These are phyloP conservation scores for Eristalis pertinax DNA, from an alignment of 2,888 invertebrate species.

Conservation along the genomic window DNA sequence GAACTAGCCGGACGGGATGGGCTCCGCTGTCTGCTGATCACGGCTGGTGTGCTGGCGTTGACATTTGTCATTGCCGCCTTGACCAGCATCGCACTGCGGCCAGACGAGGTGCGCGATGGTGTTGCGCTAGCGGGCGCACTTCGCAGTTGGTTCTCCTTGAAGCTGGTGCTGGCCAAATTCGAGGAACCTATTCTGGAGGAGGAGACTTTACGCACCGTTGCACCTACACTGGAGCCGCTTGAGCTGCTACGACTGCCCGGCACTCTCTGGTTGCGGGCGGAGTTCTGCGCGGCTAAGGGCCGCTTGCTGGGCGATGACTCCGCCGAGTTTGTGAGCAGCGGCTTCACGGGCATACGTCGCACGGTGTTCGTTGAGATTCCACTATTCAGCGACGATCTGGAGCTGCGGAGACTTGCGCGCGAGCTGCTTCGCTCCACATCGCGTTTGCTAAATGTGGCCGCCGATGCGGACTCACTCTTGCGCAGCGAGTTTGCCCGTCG, in stretches of 20 bases:
- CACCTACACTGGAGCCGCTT: constrained; percentile 84
- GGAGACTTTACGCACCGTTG: constrained; percentile 76
- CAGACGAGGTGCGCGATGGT: constrained; percentile 65
- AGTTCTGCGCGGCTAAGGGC: constrained; percentile 83
- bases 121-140: constrained; percentile 19
- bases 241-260: constrained; percentile 84
- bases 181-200: constrained; percentile 63
- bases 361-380: constrained; percentile 90
- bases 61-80: constrained; percentile 77
- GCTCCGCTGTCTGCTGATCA: constrained; percentile 71
- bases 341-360: constrained; percentile 85
- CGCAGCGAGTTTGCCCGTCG: constrained; percentile 68
- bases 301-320: constrained; percentile 81
- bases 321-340: constrained; percentile 79
- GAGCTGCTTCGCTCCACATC: constrained; percentile 90
- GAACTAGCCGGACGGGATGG: constrained; percentile 67
- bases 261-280: constrained; percentile 81
- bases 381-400: constrained; percentile 91
- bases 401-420: constrained; percentile 90
- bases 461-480: constrained; percentile 73
- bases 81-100: constrained; percentile 77
- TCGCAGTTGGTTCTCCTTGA: constrained; percentile 81
- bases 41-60: constrained; percentile 60
- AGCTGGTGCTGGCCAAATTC: constrained; percentile 80
- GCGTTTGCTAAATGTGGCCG: constrained; percentile 76